Conservation (phyloP, 2,797 vertebrate genomes). For the Ctenopoma kingsleyae region DNA sequence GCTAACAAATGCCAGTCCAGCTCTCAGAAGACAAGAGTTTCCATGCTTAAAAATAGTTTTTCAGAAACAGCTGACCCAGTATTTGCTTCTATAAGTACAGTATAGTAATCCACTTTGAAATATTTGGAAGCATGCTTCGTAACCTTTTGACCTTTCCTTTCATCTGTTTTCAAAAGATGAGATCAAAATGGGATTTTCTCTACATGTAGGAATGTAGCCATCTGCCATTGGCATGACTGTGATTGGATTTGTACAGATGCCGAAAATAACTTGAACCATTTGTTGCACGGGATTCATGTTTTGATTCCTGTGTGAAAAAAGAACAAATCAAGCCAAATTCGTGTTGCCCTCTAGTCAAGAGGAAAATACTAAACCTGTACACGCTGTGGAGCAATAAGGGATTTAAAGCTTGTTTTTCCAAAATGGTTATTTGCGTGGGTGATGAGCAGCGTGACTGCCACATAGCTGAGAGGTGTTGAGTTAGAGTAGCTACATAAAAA, state of each 20-base stretch:
- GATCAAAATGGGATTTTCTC: conserved; percentile 55
- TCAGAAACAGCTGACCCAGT: background rate
- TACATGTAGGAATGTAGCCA: conserved; percentile 41
- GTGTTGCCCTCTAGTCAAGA: conserved; percentile 59
- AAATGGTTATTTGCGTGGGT: conserved; percentile 41
- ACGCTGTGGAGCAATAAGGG: conserved; percentile 32
- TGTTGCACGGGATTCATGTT: conserved; percentile 58
- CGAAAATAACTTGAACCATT: conserved; percentile 54
- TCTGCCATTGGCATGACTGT: conserved; percentile 39
- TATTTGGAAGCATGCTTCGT: conserved; percentile 2
- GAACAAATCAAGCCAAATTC: conserved; percentile 46
- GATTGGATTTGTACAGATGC: conserved; percentile 54
- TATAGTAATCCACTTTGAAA: conserved; percentile 1
- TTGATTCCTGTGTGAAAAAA: conserved; percentile 13
- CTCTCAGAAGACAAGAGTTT: conserved; percentile 5
- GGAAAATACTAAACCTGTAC: conserved; percentile 28
- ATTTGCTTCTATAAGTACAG: background rate
- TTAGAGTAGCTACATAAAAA: conserved; percentile 29
- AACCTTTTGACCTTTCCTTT: conserved; percentile 57
- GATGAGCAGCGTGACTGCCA: conserved; percentile 47
- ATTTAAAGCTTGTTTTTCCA: conserved; percentile 54
- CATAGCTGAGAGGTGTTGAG: conserved; percentile 34
- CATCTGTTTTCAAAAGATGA: conserved; percentile 30
- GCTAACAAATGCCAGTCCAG: conserved; percentile 2
- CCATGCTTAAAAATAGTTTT: background rate